Evolutionary conservation across 2,888 invertebrate species (phyloP).

Genomic region (Imbricaverruca yamaguchii): DNA sequence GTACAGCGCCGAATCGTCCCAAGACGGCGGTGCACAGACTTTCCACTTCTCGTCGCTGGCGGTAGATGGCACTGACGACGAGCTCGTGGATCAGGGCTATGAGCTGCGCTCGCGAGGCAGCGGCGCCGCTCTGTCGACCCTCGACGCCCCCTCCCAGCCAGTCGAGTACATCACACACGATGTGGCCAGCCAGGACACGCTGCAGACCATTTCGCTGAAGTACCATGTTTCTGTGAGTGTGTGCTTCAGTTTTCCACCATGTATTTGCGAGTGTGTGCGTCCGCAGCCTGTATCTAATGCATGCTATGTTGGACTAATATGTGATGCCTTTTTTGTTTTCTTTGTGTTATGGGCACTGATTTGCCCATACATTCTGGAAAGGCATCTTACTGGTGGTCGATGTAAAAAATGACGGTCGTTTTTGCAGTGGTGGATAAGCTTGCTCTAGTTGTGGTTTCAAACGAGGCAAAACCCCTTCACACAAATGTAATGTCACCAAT

Average conservation of each 20-base stretch:
- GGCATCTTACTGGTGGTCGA: too few relatives aligned
- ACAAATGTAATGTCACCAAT: too few relatives aligned
- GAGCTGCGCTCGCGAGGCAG: background rate
- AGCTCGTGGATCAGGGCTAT: background rate
- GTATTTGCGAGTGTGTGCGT: too few relatives aligned
- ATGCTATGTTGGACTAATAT: background rate
- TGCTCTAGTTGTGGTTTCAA: too few relatives aligned
- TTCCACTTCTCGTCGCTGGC: slow-evolving; percentile 10
- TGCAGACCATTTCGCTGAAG: background rate
- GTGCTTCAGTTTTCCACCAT: background rate
- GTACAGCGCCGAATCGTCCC: background rate
- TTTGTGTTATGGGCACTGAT: background rate
- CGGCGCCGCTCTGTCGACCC: background rate
- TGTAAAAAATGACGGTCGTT: too few relatives aligned
- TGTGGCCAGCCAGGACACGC: background rate
- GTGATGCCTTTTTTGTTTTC: background rate
- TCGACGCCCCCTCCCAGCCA: background rate
- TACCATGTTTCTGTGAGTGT: background rate
- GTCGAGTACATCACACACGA: background rate
- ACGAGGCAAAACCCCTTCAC: too few relatives aligned
- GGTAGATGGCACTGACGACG: background rate
- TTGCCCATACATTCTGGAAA: too few relatives aligned
- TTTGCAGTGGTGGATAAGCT: too few relatives aligned
- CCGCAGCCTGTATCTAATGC: background rate
- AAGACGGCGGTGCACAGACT: background rate